Conservation (phyloP, 2,113 vertebrate genomes). For the Indicator maculatus region DNA sequence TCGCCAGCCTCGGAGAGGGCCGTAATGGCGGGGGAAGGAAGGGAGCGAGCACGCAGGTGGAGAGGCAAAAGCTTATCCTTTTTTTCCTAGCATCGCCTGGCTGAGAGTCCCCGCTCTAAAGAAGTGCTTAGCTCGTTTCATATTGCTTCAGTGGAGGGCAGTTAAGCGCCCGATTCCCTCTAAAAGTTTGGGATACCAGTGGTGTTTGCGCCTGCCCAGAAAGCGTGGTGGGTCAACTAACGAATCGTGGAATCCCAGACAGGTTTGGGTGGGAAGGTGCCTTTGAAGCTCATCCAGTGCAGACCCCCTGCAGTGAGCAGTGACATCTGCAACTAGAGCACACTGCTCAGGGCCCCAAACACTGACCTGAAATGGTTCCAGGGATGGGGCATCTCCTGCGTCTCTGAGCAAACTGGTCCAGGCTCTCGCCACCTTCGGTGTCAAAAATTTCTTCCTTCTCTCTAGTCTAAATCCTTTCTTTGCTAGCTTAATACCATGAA, state of each 20-base stretch:
- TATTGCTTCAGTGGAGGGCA: accelerated
- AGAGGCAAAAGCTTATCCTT: not conserved
- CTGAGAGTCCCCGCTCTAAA: accelerated
- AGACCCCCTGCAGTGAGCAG: not conserved
- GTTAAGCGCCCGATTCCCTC: accelerated
- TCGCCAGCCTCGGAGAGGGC: not conserved
- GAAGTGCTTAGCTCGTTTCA: accelerated
- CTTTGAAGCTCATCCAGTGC: not conserved
- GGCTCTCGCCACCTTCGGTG: not conserved
- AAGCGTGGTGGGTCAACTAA: not conserved
- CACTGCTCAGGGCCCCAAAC: not conserved
- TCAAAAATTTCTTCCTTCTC: too few relatives aligned
- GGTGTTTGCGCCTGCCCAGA: accelerated
- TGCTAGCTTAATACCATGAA: not conserved
- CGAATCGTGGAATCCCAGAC: too few relatives aligned
- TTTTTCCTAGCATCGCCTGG: accelerated
- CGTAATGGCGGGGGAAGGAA: not conserved
- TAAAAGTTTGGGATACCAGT: accelerated
- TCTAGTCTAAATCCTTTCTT: not conserved
- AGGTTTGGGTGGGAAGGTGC: not conserved
- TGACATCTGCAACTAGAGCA: not conserved
- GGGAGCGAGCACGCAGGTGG: too few relatives aligned
- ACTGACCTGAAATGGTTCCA: not conserved
- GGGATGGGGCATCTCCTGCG: not conserved
- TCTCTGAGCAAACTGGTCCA: not conserved